phyloP scores from a whole-genome alignment of 1,140 invertebrate genomes.

The Sitodiplosis mosellana region DNA sequence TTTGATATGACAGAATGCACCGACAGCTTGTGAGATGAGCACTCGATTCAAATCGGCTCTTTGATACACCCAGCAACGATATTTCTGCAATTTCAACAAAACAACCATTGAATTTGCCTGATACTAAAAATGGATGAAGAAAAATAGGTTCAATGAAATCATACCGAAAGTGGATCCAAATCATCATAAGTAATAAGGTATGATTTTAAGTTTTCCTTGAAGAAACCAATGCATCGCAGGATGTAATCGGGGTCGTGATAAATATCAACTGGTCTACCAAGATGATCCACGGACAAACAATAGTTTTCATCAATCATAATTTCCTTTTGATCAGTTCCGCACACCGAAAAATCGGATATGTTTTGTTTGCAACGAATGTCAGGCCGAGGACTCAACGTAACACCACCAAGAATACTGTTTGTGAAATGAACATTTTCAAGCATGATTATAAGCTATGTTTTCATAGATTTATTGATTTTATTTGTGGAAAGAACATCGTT shows the following conservation, averaged over 20 bases:
- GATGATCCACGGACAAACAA: slow-evolving; percentile 87
- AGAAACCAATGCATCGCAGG: slow-evolving; percentile 94
- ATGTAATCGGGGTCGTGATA: slow-evolving; percentile 92
- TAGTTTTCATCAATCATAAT: slow-evolving; percentile 87
- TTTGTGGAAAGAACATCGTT: neutral
- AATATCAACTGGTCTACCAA: slow-evolving; percentile 81
- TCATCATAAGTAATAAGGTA: slow-evolving; percentile 95
- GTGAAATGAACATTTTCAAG: neutral
- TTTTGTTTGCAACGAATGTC: slow-evolving; percentile 86
- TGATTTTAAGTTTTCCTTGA: slow-evolving; percentile 95
- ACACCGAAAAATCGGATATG: slow-evolving; percentile 87
- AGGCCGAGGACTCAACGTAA: slow-evolving; percentile 79
- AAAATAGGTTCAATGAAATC: no score
- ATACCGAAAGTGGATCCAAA: slow-evolving; percentile 70
- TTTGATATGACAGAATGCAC: slow-evolving; percentile 74
- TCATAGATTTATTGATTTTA: no score
- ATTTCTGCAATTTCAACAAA: slow-evolving; percentile 36
- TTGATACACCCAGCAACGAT: slow-evolving; percentile 96
- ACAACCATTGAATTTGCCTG: no score
- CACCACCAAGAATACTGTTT: slow-evolving; percentile 71
- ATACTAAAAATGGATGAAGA: no score
- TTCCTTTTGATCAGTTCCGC: slow-evolving; percentile 84
- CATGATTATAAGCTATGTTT: neutral
- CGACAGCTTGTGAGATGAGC: slow-evolving; percentile 76
- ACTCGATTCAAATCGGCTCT: slow-evolving; percentile 77